Conservation (phyloP, 2,888 invertebrate genomes). For the Idaea aversata region DNA sequence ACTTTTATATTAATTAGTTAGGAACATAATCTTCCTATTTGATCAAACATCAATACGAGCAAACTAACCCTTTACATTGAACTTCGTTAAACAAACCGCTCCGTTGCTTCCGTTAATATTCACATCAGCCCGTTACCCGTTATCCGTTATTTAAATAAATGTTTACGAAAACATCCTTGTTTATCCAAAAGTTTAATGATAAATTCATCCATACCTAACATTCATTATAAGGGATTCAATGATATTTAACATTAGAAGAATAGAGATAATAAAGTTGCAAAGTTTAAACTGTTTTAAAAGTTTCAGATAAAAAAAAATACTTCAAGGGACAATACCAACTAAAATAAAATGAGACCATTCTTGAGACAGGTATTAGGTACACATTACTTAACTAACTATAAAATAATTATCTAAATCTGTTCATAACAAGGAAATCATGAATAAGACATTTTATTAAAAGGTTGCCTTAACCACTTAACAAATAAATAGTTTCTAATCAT, state of each 20-base stretch:
- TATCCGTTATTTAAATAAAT: neutral
- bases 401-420: no score
- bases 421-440: no score
- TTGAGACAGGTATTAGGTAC: no score
- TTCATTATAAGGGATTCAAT: neutral
- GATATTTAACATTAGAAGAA: neutral
- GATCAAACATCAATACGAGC: neutral
- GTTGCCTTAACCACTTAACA: no score
- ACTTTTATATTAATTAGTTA: neutral
- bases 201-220: slow-evolving; percentile 3
- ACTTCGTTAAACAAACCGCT: neutral
- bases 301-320: no score
- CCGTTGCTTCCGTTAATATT: neutral
- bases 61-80: neutral
- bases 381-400: no score
- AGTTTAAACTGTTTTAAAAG: neutral
- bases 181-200: slow-evolving; percentile 4
- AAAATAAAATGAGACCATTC: no score
- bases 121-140: neutral
- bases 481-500: no score
- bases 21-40: neutral
- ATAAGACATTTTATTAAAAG: no score
- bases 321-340: no score
- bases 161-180: neutral
- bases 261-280: neutral